Percentiles rank a stretch among this genome's conserved stretches.
Evolutionary conservation across 1,140 invertebrate species (phyloP).

Genomic region (Euura saliciscinereae): DNA sequence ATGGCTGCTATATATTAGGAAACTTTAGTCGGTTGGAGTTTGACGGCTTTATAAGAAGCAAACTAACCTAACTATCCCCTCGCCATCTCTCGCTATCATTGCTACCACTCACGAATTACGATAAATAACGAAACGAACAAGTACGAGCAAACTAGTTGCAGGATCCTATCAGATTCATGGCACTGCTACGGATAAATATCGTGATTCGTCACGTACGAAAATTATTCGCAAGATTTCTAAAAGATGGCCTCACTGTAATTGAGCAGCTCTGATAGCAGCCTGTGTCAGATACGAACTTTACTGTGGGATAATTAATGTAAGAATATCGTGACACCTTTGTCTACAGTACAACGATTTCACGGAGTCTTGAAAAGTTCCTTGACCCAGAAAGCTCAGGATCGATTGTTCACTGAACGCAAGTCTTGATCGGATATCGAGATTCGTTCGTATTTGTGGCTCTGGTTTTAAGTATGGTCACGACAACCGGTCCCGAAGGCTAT

Average conservation of each 20-base stretch:
- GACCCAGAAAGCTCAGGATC: background rate
- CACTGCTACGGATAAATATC: background rate
- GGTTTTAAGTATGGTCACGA: background rate
- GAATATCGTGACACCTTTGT: slow-evolving; percentile 42
- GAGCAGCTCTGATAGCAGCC: slow-evolving; percentile 41
- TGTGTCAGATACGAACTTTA: slow-evolving; percentile 49
- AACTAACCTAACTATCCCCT: slow-evolving; percentile 27
- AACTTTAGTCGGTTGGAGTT: slow-evolving; percentile 49
- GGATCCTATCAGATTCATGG: slow-evolving; percentile 4
- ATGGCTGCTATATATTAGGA: slow-evolving; percentile 51
- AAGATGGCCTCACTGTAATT: no score
- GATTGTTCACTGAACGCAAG: slow-evolving; percentile 3
- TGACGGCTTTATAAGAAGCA: slow-evolving; percentile 52
- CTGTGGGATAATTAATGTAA: slow-evolving; percentile 48
- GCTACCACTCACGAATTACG: slow-evolving; percentile 28
- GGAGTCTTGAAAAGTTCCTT: background rate
- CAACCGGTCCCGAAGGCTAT: background rate
- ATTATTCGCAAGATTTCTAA: no score
- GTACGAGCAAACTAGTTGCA: background rate
- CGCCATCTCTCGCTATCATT: slow-evolving; percentile 28
- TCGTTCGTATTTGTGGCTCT: background rate
- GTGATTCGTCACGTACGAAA: background rate
- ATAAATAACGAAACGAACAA: slow-evolving; percentile 26
- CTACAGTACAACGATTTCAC: background rate
- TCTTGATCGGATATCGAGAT: background rate